Base-by-base conservation (phyloP, 2,113 vertebrate genomes). In the Dicrurus megarhynchus region DNA sequence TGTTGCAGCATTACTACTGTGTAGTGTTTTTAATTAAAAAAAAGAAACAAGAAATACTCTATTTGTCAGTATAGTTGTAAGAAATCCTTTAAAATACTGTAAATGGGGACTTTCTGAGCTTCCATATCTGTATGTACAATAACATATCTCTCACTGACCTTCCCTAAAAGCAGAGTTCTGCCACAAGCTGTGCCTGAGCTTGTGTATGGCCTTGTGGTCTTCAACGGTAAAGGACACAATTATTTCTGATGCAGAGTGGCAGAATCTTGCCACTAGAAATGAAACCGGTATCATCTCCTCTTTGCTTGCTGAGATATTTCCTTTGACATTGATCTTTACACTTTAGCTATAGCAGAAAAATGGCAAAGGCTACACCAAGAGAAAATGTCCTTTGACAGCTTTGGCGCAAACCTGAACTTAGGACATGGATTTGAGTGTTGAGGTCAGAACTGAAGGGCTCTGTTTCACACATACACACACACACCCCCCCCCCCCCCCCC, bases 171-270 rank as follows among this genome's bases (percentile, higher is more conserved):
- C 30, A 23, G 65, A 63, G 30, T n/a, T 70, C 57, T 82, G 89
- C 77, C 37, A 37, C 60, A 41, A 87, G 87, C 91, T 84, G 52
- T 68, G 60, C 44, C 53, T 75, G 47, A 75, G 52, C 49, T 90
- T 64, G 9, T 55, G 13, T 56, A 26, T 17, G 57, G 84, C 42
- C 74, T 82, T 3, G 0, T 75, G 30, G 65, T 82, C 65, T 89
- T 64, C 61, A 53, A 0, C 0, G 0, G 39, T 37, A 84, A 91
- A 92, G 68, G 77, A 39, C 84, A 57, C 2, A 4, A 44, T 78
- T 91, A 47, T 84, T 91, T 81, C 60, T 94, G 77, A 89, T 93
- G 70, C 32, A 41, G 73, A 95, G n/a, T 92, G 91, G 89, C 94
- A 95, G 77, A 92, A 95, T 82, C 57, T 94, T 3, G 69, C 91